These are phyloP conservation scores for Pangasius mekongensis DNA, from an alignment of 2,797 vertebrate species.

Conservation along the genomic window DNA sequence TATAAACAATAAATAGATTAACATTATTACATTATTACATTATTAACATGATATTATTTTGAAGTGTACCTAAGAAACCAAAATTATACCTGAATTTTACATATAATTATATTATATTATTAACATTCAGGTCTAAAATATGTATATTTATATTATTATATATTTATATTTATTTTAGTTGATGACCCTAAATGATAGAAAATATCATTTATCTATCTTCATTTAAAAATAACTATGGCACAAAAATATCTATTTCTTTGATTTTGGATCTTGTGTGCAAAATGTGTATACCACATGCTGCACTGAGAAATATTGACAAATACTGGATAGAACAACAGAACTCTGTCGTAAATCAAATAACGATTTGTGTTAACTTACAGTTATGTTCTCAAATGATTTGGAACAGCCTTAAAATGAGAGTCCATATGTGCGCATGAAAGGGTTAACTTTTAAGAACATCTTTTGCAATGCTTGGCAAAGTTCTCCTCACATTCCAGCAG, in stretches of 20 bases:
- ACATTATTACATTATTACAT: too few relatives aligned
- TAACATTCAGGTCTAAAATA: too few relatives aligned
- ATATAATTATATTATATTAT: too few relatives aligned
- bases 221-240: not conserved
- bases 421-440: not conserved
- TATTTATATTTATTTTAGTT: not conserved
- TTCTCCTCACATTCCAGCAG: not conserved
- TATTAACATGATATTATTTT: too few relatives aligned
- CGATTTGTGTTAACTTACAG: not conserved
- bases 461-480: constrained; percentile 9
- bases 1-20: not conserved
- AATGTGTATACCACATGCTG: not conserved
- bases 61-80: too few relatives aligned
- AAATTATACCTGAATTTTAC: too few relatives aligned
- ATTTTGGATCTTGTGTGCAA: not conserved
- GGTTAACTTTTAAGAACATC: not conserved
- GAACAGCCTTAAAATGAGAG: not conserved
- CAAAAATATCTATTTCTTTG: not conserved
- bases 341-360: not conserved
- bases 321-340: not conserved
- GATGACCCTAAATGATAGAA: not conserved
- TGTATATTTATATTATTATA: too few relatives aligned
- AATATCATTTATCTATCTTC: not conserved
- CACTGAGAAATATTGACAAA: not conserved
- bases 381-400: not conserved